Evolutionary conservation across 2,888 invertebrate species (phyloP).

Genomic region (Drosophila paracracens): DNA sequence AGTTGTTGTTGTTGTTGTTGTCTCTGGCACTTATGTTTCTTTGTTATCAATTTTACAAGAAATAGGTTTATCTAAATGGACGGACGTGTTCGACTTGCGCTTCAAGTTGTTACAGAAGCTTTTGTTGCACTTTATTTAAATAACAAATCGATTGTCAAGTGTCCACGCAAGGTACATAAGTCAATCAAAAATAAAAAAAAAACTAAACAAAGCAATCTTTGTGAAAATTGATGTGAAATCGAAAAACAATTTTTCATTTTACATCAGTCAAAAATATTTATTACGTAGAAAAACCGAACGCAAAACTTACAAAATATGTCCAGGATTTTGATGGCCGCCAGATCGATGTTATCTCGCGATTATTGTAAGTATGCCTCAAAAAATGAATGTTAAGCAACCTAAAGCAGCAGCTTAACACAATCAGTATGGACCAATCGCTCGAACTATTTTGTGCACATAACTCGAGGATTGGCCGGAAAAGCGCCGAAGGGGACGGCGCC

Average conservation of each 20-base stretch:
- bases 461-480: slow-evolving; percentile 34
- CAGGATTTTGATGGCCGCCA: slow-evolving; percentile 40
- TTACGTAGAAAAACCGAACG: slow-evolving; percentile 14
- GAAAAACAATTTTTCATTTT: slow-evolving; percentile 18
- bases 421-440: slow-evolving; percentile 27
- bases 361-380: slow-evolving; percentile 43
- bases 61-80: slow-evolving; percentile 2
- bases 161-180: background rate
- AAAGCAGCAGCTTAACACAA: background rate
- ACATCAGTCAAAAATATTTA: slow-evolving; percentile 39
- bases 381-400: background rate
- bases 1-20: slow-evolving; percentile 9
- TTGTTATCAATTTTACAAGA: slow-evolving; percentile 48
- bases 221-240: slow-evolving; percentile 18
- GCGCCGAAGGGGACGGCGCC: slow-evolving; percentile 12
- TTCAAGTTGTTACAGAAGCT: background rate
- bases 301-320: slow-evolving; percentile 46
- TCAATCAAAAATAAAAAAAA: background rate
- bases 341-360: slow-evolving; percentile 25
- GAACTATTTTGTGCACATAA: slow-evolving; percentile 15
- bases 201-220: slow-evolving; percentile 34
- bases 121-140: background rate
- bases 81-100: background rate
- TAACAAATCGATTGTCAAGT: background rate
- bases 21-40: slow-evolving; percentile 26